These are phyloP conservation scores for Amphimallon solstitiale DNA, from an alignment of 2,888 invertebrate genomes.

Conservation along the genomic window DNA sequence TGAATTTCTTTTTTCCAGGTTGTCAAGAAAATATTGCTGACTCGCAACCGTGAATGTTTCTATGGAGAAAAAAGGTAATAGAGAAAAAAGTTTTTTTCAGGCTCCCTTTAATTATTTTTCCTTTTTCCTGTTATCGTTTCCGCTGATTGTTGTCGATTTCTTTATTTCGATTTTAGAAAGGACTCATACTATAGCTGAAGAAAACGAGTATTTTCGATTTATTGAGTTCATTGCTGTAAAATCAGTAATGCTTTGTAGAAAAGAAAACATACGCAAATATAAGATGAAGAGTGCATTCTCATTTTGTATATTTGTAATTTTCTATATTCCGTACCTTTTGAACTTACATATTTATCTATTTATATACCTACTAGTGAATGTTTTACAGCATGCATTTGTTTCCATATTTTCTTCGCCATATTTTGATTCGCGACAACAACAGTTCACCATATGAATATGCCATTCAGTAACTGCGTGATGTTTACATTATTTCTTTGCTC, in stretches of 20 bases:
- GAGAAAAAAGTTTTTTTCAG: background rate
- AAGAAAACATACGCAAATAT: too few species aligned
- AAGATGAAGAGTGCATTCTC: too few species aligned
- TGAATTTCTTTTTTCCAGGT: constrained; percentile 29
- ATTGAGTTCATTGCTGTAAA: background rate
- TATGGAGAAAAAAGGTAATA: constrained; percentile 28
- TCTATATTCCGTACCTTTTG: too few species aligned
- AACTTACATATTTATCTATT: too few species aligned
- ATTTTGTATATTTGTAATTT: too few species aligned
- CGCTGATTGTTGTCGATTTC: background rate
- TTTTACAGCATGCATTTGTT: too few species aligned
- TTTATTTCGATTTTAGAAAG: constrained; percentile 1
- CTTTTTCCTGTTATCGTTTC: constrained; percentile 2
- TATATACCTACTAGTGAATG: too few species aligned
- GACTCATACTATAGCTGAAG: background rate
- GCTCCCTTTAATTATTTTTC: constrained; percentile 13
- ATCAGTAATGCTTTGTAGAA: background rate
- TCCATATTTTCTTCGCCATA: too few species aligned
- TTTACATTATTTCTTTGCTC: too few species aligned
- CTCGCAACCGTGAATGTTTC: constrained; percentile 19
- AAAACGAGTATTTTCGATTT: background rate
- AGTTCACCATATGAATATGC: too few species aligned
- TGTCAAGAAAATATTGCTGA: constrained; percentile 35
- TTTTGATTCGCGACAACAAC: too few species aligned
- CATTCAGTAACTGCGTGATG: too few species aligned